phyloP scores from a whole-genome alignment of 2,113 vertebrate species.

The Ptilorrhoa leucosticta region DNA sequence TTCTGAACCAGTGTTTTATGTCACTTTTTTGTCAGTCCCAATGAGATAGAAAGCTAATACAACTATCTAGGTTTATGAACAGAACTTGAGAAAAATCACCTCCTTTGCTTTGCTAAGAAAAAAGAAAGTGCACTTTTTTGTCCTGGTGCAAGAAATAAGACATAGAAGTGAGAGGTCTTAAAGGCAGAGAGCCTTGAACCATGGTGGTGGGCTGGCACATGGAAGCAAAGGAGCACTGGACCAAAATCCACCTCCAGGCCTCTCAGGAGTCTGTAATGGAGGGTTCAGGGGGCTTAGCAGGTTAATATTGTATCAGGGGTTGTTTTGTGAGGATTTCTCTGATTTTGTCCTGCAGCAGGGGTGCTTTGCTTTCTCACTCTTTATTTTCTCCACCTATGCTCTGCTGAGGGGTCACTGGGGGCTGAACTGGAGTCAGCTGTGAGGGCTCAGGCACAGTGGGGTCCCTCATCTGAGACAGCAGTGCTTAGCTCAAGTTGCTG shows the following conservation, averaged over 20 bases:
- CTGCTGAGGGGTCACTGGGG: not conserved
- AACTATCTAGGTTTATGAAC: not conserved
- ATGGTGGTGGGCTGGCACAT: not conserved
- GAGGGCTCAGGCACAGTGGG: not conserved
- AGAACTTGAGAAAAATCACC: not conserved
- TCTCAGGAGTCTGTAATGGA: not conserved
- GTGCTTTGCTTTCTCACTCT: not conserved
- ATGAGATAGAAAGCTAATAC: not conserved
- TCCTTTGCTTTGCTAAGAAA: not conserved
- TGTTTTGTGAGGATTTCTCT: not conserved
- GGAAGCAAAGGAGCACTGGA: not conserved
- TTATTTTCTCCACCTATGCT: not conserved
- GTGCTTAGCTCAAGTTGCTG: not conserved
- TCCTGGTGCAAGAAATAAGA: not conserved
- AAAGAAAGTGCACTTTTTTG: not conserved
- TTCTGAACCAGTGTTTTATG: not conserved
- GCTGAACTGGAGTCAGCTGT: not conserved
- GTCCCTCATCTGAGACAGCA: not conserved
- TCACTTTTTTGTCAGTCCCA: accelerated
- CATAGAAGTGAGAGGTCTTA: not conserved
- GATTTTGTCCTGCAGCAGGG: not conserved
- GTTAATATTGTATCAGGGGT: not conserved
- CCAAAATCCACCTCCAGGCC: not conserved
- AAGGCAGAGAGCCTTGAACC: not conserved
- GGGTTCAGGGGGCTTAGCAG: not conserved